phyloP scores from a whole-genome alignment of 2,888 invertebrate genomes.

The Ametastegia equiseti region DNA sequence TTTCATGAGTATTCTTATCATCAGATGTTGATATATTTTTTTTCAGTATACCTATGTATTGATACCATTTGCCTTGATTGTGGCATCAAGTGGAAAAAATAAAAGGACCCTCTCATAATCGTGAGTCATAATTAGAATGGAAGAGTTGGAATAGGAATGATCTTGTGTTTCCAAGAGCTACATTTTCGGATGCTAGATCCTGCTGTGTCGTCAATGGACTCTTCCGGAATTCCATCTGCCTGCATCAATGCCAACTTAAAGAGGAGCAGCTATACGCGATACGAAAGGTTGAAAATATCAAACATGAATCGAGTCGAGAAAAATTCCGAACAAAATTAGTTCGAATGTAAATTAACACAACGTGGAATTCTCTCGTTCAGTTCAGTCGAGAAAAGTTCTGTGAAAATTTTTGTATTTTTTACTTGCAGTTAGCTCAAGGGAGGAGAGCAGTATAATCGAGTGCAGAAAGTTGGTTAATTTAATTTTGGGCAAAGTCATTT shows the following conservation, averaged over 20 bases:
- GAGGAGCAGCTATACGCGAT: not conserved
- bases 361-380: not conserved
- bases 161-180: not conserved
- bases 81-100: not conserved
- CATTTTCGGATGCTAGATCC: not conserved
- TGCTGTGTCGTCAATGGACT: not conserved
- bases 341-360: not conserved
- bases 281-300: not conserved
- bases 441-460: too few relatives aligned
- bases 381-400: not conserved
- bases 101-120: not conserved
- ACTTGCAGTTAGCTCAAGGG: not conserved
- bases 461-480: too few relatives aligned
- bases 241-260: not conserved
- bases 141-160: not conserved
- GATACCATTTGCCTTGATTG: not conserved
- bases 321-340: not conserved
- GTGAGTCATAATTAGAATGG: not conserved
- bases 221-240: not conserved
- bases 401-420: not conserved
- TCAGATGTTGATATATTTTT: too few relatives aligned
- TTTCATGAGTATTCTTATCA: not conserved
- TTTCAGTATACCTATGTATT: too few relatives aligned
- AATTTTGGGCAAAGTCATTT: too few relatives aligned
- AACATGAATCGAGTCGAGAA: too few relatives aligned